Evolutionary conservation across 2,888 invertebrate species (phyloP), one percentile per base, ranked within the genome.

Genomic region (Germaria angustata): DNA sequence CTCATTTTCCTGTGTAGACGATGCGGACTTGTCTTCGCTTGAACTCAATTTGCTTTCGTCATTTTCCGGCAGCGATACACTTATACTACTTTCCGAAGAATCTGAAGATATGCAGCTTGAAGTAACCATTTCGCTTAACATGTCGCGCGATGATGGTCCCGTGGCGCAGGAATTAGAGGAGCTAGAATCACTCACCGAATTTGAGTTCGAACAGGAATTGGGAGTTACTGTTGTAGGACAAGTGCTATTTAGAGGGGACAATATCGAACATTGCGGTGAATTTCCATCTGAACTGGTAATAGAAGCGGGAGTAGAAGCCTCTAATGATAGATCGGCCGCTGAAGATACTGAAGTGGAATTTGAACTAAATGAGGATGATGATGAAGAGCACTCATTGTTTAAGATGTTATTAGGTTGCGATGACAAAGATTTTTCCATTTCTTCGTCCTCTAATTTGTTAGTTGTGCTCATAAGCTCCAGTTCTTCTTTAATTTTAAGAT

Each of bases 291-390:
- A 92, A 90, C 85, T 92, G 87, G 84, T 92, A 88, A 87, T 91
- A 89, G 86, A 93, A 1, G 89, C 87, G 0, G 89, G 88, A 9
- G 89, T 89, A 83, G 92, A 91, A 55, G 92, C 89, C 85, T 92
- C 87, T 80, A 90, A 81, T 7, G 89, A 89, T 34, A 89, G 85
- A 87, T 89, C 89, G 2, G 89, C 89, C 0, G 89, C 89, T 7
- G 89, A 89, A n/a, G 86, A 86, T 11, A 86, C 75, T 2, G 86
- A 86, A 81, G 83, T 86, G 59, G 85, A 85, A 63, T 88, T 87
- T 5, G 89, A 87, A 15, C 88, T 88, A 72, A 87, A 88, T 39
- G 88, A 86, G 9, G 84, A 86, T 2, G 85, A 86, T 32, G 84
- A 86, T 13, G 85, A 86, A 7, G 86, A 88, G 76, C 85, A 86